A percentile compares a stretch with the other conserved stretches of the same genome.
phyloP scores from a whole-genome alignment of 2,888 invertebrate genomes.

The Hylaea fasciaria region DNA sequence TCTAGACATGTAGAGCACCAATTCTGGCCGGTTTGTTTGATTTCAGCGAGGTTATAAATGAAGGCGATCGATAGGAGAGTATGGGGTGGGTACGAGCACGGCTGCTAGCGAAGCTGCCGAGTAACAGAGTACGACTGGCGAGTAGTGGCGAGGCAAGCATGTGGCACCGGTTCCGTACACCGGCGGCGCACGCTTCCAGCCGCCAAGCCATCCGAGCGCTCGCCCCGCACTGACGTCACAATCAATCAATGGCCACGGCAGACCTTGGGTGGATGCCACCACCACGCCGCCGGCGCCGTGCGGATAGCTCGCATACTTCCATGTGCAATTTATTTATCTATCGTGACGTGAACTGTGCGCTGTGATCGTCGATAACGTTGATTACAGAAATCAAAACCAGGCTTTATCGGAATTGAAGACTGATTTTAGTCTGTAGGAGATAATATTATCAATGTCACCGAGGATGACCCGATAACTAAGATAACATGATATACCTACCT shows the following conservation, averaged over 20 bases:
- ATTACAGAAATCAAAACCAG: slow-evolving; percentile 16
- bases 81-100: slow-evolving; percentile 37
- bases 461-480: too few species aligned
- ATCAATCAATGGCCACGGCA: slow-evolving; percentile 56
- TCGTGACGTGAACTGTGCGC: slow-evolving; percentile 1
- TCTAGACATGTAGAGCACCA: slow-evolving; percentile 39
- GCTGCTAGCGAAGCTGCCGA: slow-evolving; percentile 44
- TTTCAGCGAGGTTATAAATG: slow-evolving; percentile 56
- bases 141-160: too few species aligned
- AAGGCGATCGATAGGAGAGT: slow-evolving; percentile 52
- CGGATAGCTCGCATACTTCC: slow-evolving; percentile 34
- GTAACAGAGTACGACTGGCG: slow-evolving; percentile 31
- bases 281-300: slow-evolving; percentile 35
- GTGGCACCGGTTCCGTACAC: slow-evolving; percentile 1
- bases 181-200: slow-evolving; percentile 6
- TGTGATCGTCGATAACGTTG: slow-evolving; percentile 10
- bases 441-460: too few species aligned
- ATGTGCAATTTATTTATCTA: slow-evolving; percentile 17
- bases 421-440: not conserved
- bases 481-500: too few species aligned
- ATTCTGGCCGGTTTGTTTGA: slow-evolving; percentile 52
- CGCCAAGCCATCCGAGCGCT: slow-evolving; percentile 20
- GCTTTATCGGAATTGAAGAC: not conserved
- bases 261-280: slow-evolving; percentile 52
- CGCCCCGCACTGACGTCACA: slow-evolving; percentile 47